Base-by-base conservation (phyloP, 1,140 invertebrate genomes). In the Vanessa atalanta region DNA sequence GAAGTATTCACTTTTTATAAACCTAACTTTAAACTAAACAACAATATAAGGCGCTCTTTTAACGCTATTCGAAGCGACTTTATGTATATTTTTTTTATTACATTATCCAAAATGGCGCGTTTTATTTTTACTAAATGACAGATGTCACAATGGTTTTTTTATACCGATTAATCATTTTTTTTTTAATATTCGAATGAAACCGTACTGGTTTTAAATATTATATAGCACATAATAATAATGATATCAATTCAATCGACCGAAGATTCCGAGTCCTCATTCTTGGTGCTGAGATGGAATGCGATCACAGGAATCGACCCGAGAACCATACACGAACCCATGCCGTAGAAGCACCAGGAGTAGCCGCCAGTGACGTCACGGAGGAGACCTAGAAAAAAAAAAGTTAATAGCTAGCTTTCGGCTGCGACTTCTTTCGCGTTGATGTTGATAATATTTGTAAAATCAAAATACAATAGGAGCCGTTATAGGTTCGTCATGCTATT, bases 241-340 rank as follows among this genome's bases (percentile, higher is more conserved):
- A 37, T 37, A 15, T 31, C 23, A 23, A 69, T 73, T 94, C 91
- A 86, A 88, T 91, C 87, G 0, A 88, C 87, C 53, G 87, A 88
- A 73, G 93, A 84, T 69, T 88, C 83, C 67, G 84, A 76, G 83
- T 93, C 81, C 77, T 92, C 84, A 84, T 93, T 88, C 66, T 91
- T 91, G 15, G 80, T 86, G 75, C 78, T 83, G 11, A 92, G 61
- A 55, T 92, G 89, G 82, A 94, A 94, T 13, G 94, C 87, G 31
- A 96, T 86, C 20, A 96, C 83, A 4, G 95, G 95, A 48, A 95
- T 86, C 69, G 95, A 95, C 63, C 95, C 95, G 53, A 95, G 85
- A 1, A 96, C 94, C 96, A 96, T 96, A 79, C 95, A 96, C 6
- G 95, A 95, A 13, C 96, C 96, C 95, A 96, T 96, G 75, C 95